Conservation (phyloP, 2,797 vertebrate species). For the Oreortyx pictus region DNA sequence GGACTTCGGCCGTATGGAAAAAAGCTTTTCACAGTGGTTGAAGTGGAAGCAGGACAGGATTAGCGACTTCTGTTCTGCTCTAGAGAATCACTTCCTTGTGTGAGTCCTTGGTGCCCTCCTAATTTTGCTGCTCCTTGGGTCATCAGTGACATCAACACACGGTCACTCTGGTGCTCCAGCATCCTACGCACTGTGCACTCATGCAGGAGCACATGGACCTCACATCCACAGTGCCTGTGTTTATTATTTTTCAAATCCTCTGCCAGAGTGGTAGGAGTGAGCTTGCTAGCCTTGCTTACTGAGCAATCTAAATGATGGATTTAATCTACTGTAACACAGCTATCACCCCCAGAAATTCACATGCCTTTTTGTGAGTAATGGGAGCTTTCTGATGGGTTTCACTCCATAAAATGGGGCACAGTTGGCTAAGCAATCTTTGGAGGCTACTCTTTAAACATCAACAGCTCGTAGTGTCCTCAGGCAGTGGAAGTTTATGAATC, state of each 20-base stretch:
- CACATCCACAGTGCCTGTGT: background rate
- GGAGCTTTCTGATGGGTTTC: conserved; percentile 17
- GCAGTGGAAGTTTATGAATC: conserved; percentile 34
- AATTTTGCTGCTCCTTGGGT: background rate
- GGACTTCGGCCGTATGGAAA: background rate
- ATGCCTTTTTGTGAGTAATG: conserved; percentile 15
- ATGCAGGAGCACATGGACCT: background rate
- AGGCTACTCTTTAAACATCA: conserved; percentile 34
- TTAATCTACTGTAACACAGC: background rate
- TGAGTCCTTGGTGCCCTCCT: background rate
- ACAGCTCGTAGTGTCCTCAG: background rate
- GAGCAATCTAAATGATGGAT: background rate
- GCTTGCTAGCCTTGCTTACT: background rate
- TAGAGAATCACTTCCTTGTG: background rate
- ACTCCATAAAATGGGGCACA: background rate
- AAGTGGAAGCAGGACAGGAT: background rate
- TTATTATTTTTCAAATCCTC: background rate
- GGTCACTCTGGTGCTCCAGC: background rate
- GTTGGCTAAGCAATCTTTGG: conserved; percentile 31
- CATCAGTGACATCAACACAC: background rate
- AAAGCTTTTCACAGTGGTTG: background rate
- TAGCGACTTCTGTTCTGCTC: background rate
- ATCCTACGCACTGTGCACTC: fast-evolving
- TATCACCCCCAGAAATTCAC: background rate
- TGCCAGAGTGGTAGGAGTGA: background rate